Evolutionary conservation across 2,888 invertebrate genomes (phyloP), one percentile per base, ranked within the genome.

Genomic region (Cantharis rufa): DNA sequence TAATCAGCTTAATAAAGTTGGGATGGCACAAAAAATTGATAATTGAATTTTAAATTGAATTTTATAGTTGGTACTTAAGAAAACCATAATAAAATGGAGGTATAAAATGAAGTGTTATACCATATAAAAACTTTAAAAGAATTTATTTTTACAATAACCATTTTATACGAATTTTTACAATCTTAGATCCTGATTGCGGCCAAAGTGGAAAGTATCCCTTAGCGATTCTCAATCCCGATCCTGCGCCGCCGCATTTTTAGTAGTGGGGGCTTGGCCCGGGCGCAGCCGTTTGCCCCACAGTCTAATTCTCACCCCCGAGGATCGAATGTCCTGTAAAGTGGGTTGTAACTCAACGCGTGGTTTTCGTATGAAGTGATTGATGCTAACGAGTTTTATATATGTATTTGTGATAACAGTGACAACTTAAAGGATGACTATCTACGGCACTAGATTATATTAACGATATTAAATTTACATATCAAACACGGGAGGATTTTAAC

Each of bases 211-310:
- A 78, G 72, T 75, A 73, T 75, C 78, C 78, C 75, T 78, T 74
- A 75, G 78, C 75, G 78, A 76, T 80, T 79, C 79, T 78, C 79
- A 75, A 77, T 77, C 80, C 77, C 66, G 78, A 80, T 81, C 82
- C 80, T 82, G 85, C 83, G 83, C 81, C 82, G 80, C 83, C 83
- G 83, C 84, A 84, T 83, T 82, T 82, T 81, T 77, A 83, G 84
- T 84, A 85, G 86, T 86, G 87, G 87, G 87, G 87, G 87, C 87
- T 86, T 82, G 83, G 85, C 87, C 88, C 87, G 87, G 88, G 88
- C 86, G 87, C 86, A 85, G 86, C 86, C 87, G 88, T 86, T 84
- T 83, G 85, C 84, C 83, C 85, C 83, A 86, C 86, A 86, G 86
- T 86, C 82, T 82, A 80, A 81, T 83, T 82, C 85, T 85, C 84